A percentile compares a stretch with the other conserved stretches of the same genome.
Evolutionary conservation across 2,113 vertebrate genomes (phyloP).

Genomic region (Aegotheles bennettii): DNA sequence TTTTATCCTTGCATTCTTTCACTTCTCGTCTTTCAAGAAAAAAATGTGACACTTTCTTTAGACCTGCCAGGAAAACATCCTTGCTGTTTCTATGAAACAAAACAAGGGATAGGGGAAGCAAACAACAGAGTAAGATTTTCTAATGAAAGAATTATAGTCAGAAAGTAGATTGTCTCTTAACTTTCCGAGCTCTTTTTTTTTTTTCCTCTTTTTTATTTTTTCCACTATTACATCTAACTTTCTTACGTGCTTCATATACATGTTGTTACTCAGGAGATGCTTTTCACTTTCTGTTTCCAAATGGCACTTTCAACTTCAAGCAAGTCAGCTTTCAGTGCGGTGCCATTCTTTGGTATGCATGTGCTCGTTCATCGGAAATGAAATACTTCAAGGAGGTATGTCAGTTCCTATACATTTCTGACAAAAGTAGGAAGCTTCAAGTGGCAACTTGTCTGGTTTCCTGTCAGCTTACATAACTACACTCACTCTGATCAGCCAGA

Average conservation of each 20-base stretch:
- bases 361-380: neutral
- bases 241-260: neutral
- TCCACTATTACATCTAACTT: neutral
- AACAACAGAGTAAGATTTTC: neutral
- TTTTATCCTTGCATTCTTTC: neutral
- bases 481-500: neutral
- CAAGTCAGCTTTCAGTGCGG: neutral
- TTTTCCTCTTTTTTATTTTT: neutral
- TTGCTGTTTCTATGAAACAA: neutral
- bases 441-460: neutral
- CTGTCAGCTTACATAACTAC: neutral
- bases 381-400: neutral
- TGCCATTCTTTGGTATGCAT: neutral
- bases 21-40: neutral
- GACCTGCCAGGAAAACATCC: neutral
- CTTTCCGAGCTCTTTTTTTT: neutral
- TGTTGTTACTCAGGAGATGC: neutral
- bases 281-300: neutral
- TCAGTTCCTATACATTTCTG: neutral
- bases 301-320: neutral
- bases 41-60: neutral
- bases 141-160: neutral
- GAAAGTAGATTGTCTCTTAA: neutral
- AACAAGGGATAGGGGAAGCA: neutral
- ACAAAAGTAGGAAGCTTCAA: neutral